phyloP scores from a whole-genome alignment of 2,888 invertebrate genomes.

The Tipula helvola region DNA sequence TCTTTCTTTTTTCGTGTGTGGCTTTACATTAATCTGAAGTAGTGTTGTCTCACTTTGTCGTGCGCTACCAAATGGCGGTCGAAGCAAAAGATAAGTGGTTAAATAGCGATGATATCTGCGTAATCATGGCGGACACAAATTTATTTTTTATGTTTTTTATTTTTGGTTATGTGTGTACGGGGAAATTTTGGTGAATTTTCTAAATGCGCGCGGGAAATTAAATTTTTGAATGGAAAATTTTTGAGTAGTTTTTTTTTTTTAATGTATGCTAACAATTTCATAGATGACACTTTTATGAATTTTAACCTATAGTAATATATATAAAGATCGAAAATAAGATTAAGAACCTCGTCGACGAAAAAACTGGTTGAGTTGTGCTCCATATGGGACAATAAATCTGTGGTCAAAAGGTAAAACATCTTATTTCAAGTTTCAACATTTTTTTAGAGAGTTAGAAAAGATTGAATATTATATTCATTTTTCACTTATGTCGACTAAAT shows the following conservation, averaged over 20 bases:
- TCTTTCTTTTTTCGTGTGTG: neutral
- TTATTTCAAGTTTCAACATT: too few relatives aligned
- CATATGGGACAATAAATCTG: too few relatives aligned
- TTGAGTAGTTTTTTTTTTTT: neutral
- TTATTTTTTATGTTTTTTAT: neutral
- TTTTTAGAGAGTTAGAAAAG: too few relatives aligned
- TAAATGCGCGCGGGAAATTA: neutral
- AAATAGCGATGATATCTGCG: neutral
- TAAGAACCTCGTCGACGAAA: neutral
- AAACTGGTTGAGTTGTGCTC: neutral
- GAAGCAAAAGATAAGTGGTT: neutral
- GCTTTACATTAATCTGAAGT: neutral
- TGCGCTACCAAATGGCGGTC: neutral
- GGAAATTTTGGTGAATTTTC: neutral
- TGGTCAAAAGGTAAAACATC: too few relatives aligned
- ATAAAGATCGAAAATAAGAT: neutral
- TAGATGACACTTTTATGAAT: neutral
- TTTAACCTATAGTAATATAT: too few relatives aligned
- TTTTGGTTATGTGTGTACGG: neutral
- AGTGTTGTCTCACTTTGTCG: neutral
- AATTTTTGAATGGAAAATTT: neutral
- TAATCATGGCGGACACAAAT: neutral
- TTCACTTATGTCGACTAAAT: too few relatives aligned
- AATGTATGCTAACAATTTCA: neutral
- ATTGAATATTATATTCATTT: too few relatives aligned